Base-by-base conservation (phyloP, 2,888 invertebrate species). In the Apoda limacodes region DNA sequence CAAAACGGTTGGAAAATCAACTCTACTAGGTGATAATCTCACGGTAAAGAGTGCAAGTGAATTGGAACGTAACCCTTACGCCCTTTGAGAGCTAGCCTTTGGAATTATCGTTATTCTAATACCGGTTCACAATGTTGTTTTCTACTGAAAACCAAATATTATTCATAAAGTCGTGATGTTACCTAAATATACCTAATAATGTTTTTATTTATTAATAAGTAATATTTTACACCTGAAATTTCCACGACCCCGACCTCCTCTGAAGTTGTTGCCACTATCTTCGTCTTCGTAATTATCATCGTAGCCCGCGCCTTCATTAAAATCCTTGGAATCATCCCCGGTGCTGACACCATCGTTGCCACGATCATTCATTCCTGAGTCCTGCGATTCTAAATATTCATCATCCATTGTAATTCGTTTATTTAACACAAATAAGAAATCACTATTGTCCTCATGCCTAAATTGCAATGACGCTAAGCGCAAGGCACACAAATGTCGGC, bases 211-310 rank as follows among this genome's bases (percentile, higher is more conserved):
- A 12, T n/a, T n/a, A n/a, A n/a, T n/a, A n/a, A n/a, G n/a, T n/a
- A n/a, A n/a, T n/a, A n/a, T n/a, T 25, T n/a, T 28, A 40, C 45
- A 80, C 81, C 75, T 72, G 53, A 70, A 81, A 39, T 63, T 72
- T 1, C 75, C 78, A 7, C 78, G 68, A 10, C 75, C 74, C 2
- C 74, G 59, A 26, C 61, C 61, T 17, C 63, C 66, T 25, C 80
- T 54, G 43, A 67, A 78, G 38, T 50, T 59, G 37, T 59, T 62
- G 2, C 61, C 58, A 3, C 60, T 60, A 3, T 76, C 76, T 5
- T 78, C 78, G 28, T 78, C 78, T 4, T 76, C 76, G 34, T 54
- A 72, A 24, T 46, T 48, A n/a, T 78, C 78, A 4, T 78, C 78
- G 33, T 59, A 72, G 2, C 51, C 51, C 9, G 49, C 42, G 36